phyloP scores from a whole-genome alignment of 2,888 invertebrate species.

The Ochropacha duplaris region DNA sequence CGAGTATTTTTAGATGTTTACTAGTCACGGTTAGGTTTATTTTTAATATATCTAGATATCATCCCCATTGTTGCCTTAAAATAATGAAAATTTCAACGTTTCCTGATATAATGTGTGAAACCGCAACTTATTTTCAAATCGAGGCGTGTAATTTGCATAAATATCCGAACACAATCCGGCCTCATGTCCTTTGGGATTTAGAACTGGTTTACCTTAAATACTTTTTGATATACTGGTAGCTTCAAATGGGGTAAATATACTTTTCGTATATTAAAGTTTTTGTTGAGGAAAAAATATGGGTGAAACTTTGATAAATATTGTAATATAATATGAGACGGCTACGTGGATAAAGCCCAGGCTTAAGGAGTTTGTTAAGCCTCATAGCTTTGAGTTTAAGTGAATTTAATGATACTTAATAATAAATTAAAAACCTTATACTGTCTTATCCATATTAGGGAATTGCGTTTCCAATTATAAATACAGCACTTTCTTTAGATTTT shows the following conservation, averaged over 20 bases:
- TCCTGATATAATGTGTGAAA: background rate
- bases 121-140: conserved; percentile 10
- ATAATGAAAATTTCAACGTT: too few relatives aligned
- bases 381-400: background rate
- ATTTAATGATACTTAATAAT: background rate
- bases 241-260: background rate
- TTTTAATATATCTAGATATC: too few relatives aligned
- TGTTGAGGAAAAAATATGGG: background rate
- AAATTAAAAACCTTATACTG: background rate
- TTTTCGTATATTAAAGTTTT: background rate
- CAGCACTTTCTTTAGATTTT: too few relatives aligned
- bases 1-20: too few relatives aligned
- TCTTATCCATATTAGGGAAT: background rate
- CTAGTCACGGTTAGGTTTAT: too few relatives aligned
- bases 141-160: conserved; percentile 11
- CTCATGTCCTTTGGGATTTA: conserved; percentile 2
- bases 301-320: background rate
- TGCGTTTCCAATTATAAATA: background rate
- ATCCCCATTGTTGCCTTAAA: too few relatives aligned
- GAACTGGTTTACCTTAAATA: conserved; percentile 7
- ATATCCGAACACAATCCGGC: conserved; percentile 13
- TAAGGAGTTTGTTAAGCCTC: background rate
- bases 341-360: background rate
- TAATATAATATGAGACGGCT: background rate
- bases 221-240: conserved; percentile 8